Conservation (phyloP, 1,140 invertebrate species). For the Propsilocerus akamusi region DNA sequence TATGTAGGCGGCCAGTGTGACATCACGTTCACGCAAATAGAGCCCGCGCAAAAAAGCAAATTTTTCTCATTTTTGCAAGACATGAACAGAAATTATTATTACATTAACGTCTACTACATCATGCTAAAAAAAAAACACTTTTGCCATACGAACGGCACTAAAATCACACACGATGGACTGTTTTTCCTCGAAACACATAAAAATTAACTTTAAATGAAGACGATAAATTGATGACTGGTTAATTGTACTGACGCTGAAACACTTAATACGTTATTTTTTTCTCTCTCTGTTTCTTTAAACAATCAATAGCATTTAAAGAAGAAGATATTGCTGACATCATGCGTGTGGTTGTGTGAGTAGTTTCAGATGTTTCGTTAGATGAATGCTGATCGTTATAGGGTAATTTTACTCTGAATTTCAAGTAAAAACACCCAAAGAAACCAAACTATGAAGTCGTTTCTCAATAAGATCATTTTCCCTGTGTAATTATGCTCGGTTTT, state of each 20-base stretch:
- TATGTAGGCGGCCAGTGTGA: not conserved
- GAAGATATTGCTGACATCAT: not conserved
- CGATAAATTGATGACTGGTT: not conserved
- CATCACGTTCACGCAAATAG: not conserved
- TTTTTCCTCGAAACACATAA: not conserved
- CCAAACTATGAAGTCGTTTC: no score
- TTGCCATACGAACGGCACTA: no score
- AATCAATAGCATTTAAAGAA: not conserved
- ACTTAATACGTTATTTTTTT: not conserved
- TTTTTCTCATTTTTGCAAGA: not conserved
- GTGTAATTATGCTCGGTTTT: no score
- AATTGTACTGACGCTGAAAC: not conserved
- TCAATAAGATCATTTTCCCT: no score
- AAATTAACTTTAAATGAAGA: not conserved
- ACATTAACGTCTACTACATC: no score
- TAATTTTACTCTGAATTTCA: no score
- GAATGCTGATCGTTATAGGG: no score
- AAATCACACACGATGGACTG: not conserved
- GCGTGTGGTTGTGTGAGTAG: no score
- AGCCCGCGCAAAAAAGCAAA: not conserved
- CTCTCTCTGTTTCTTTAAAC: not conserved
- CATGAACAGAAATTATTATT: not conserved
- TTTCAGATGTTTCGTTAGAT: no score
- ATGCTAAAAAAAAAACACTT: no score
- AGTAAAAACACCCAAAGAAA: no score